Percentiles rank a stretch among this genome's conserved stretches.
Conservation (phyloP, 2,888 invertebrate genomes). For the Platycheirus albimanus region DNA sequence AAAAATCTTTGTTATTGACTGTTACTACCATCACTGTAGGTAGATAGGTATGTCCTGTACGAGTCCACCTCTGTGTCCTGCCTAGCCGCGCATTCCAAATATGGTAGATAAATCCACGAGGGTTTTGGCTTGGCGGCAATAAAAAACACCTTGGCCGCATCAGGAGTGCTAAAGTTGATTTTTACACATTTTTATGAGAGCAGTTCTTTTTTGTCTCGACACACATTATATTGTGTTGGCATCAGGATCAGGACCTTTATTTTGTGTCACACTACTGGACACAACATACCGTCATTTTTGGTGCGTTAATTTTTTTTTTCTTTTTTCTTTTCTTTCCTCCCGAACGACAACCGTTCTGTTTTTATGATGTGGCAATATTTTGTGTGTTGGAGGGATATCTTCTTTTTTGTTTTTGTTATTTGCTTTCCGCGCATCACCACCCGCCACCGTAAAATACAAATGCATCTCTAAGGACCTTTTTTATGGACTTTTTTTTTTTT, state of each 20-base stretch:
- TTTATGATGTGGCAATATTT: constrained; percentile 73
- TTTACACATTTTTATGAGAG: constrained; percentile 52
- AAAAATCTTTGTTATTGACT: constrained; percentile 73
- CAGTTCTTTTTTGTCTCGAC: constrained; percentile 21
- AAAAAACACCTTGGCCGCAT: constrained; percentile 70
- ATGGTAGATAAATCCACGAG: constrained; percentile 70
- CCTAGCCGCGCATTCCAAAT: constrained; percentile 46
- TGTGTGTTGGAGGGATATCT: constrained; percentile 53
- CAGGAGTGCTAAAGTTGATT: constrained; percentile 50
- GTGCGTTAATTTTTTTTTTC: constrained; percentile 31
- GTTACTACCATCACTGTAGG: constrained; percentile 50
- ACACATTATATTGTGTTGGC: constrained; percentile 8
- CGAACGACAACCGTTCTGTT: constrained; percentile 42
- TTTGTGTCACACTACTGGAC: constrained; percentile 5
- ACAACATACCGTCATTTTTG: constrained; percentile 33
- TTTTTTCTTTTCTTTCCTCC: too few species aligned
- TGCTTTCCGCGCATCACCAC: neutral
- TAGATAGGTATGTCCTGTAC: neutral
- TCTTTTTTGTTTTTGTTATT: constrained; percentile 29
- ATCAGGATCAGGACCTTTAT: neutral
- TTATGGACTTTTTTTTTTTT: constrained; percentile 60
- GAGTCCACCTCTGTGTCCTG: neutral
- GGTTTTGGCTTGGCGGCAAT: constrained; percentile 67
- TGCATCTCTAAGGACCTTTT: constrained; percentile 74
- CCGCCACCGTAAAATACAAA: constrained; percentile 68